Conservation (phyloP, 2,888 invertebrate genomes). For the Aphodius sticticus region DNA sequence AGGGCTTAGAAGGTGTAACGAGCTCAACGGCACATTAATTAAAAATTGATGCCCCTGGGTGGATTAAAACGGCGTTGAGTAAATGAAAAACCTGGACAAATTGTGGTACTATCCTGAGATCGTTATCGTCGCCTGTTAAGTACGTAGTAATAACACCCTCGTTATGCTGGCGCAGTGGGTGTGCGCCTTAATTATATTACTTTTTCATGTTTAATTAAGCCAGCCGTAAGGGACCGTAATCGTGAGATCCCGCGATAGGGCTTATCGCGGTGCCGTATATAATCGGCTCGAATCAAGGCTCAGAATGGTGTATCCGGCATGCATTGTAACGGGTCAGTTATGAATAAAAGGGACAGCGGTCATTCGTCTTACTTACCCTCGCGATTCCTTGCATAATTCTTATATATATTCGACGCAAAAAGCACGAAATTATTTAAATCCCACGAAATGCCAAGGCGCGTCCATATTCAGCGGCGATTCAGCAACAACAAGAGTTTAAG, state of each 20-base stretch:
- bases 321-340: not conserved
- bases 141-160: not conserved
- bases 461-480: not conserved
- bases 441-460: not conserved
- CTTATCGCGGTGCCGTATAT: not conserved
- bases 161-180: not conserved
- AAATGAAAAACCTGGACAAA: no score
- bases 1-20: no score
- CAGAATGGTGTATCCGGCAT: not conserved
- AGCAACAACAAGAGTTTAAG: not conserved
- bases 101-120: no score
- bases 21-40: no score
- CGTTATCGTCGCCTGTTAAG: no score
- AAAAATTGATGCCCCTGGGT: no score
- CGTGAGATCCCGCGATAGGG: not conserved
- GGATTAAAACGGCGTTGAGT: no score
- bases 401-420: not conserved
- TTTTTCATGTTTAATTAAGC: conserved; percentile 4
- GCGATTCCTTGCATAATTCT: not conserved
- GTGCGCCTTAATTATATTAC: not conserved
- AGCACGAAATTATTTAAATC: not conserved
- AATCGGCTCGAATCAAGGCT: not conserved
- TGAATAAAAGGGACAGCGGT: not conserved
- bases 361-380: not conserved
- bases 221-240: not conserved